Percentiles rank a stretch among this genome's conserved stretches.
Evolutionary conservation across 2,797 vertebrate species (phyloP).

Genomic region (Leptodactylus fallax): DNA sequence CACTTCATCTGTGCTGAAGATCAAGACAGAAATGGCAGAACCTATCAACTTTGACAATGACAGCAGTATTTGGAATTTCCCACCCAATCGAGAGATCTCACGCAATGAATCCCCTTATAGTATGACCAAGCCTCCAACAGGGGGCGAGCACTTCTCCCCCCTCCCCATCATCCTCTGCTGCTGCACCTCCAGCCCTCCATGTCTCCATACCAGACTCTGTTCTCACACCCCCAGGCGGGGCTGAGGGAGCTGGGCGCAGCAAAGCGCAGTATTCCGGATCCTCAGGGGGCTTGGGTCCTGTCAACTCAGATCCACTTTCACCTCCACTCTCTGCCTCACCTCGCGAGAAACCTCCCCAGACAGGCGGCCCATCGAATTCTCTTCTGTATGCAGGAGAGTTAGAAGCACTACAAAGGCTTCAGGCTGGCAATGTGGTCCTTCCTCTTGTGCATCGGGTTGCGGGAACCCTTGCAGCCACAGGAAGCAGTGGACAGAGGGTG

Average conservation of each 20-base stretch:
- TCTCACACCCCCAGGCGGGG: conserved; percentile 93
- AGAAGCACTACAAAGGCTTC: conserved; percentile 94
- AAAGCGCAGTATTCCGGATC: conserved; percentile 87
- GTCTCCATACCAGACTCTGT: conserved; percentile 96
- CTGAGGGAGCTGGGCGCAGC: conserved; percentile 86
- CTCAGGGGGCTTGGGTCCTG: conserved; percentile 83
- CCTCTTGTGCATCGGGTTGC: conserved; percentile 95
- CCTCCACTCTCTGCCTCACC: conserved; percentile 98
- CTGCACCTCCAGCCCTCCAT: conserved; percentile 84
- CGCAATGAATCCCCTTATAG: conserved; percentile 97
- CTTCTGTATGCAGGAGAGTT: conserved; percentile 95
- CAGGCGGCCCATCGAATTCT: conserved; percentile 87
- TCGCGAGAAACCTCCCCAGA: conserved; percentile 92
- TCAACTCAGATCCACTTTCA: conserved; percentile 91
- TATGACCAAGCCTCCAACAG: conserved; percentile 88
- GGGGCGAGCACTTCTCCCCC: conserved; percentile 86
- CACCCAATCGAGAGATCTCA: conserved; percentile 97
- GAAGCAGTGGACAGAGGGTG: conserved; percentile 90
- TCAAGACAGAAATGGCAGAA: conserved; percentile 98
- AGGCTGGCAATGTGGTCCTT: conserved; percentile 93
- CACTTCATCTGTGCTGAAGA: conserved; percentile 89
- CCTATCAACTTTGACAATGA: conserved; percentile 99
- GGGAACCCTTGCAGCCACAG: conserved; percentile 88
- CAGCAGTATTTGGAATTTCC: conserved; percentile 99
- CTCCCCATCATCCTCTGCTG: conserved; percentile 82